phyloP scores from a whole-genome alignment of 2,797 vertebrate genomes.

The Manis pentadactyla region DNA sequence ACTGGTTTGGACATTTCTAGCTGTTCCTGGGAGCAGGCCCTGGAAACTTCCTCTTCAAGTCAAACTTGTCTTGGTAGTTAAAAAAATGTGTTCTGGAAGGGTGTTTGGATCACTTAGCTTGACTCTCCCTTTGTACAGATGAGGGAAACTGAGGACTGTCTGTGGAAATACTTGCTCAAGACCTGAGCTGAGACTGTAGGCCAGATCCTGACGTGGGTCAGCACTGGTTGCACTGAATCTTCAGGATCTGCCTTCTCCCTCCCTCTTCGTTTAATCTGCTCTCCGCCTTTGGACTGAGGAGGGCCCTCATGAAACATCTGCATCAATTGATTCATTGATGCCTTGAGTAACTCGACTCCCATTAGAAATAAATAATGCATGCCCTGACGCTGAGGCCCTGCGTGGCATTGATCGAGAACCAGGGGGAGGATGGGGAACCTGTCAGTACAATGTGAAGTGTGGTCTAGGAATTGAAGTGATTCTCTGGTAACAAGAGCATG shows the following conservation, averaged over 20 bases:
- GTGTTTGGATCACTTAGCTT: background rate
- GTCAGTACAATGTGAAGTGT: slow-evolving; percentile 50
- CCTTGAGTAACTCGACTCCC: slow-evolving; percentile 39
- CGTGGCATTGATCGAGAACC: slow-evolving; percentile 59
- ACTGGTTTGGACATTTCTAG: slow-evolving; percentile 2
- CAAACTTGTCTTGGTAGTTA: background rate
- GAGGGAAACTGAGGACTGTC: background rate
- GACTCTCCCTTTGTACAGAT: no score
- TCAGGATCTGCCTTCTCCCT: accelerated
- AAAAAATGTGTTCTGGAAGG: background rate
- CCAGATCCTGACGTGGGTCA: background rate
- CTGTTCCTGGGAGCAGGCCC: background rate
- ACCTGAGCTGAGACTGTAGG: background rate
- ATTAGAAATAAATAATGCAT: slow-evolving; percentile 81
- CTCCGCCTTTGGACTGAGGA: background rate
- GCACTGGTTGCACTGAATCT: no score
- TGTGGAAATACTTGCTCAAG: background rate
- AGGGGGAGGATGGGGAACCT: slow-evolving; percentile 38
- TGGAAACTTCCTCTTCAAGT: background rate
- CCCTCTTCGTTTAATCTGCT: background rate
- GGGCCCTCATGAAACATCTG: slow-evolving; percentile 65
- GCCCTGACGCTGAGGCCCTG: background rate
- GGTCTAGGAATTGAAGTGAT: background rate
- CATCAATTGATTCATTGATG: slow-evolving; percentile 79
- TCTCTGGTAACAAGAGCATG: background rate